These are phyloP conservation scores for Electrophaes corylata DNA, from an alignment of 2,888 invertebrate species.

Conservation along the genomic window DNA sequence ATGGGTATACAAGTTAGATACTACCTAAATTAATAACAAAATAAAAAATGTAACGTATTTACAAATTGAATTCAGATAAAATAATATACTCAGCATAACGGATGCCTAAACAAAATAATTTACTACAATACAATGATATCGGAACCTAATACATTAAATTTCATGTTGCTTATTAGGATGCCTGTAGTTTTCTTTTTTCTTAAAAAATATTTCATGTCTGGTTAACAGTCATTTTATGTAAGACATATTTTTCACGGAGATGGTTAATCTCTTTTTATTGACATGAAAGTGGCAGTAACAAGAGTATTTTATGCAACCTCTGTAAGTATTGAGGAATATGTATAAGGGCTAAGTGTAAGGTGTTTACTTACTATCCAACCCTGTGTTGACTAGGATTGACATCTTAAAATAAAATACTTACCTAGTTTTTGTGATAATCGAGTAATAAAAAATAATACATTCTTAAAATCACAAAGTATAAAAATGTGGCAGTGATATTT, in stretches of 20 bases:
- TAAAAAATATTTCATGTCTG: no score
- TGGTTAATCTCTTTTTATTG: no score
- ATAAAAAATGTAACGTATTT: conserved; percentile 19
- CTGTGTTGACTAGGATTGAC: conserved; percentile 82
- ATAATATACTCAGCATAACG: neutral
- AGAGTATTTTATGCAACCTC: no score
- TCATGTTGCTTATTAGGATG: no score
- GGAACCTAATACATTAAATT: no score
- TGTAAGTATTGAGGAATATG: no score
- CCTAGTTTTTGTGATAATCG: conserved; percentile 34
- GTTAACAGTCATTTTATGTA: no score
- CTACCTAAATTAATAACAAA: neutral
- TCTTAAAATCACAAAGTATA: conserved; percentile 52
- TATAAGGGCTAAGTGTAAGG: no score
- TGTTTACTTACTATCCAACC: conserved; percentile 63
- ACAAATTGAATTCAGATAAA: conserved; percentile 5
- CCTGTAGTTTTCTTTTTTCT: no score
- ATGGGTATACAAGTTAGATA: conserved; percentile 19
- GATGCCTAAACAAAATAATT: neutral
- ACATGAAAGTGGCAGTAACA: no score
- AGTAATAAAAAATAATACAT: neutral
- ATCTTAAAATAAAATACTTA: conserved; percentile 56
- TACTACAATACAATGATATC: neutral
- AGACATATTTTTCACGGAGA: no score
- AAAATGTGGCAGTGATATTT: conserved; percentile 76